Base-by-base conservation (phyloP, 2,797 vertebrate species). In the Rhinella marina region DNA sequence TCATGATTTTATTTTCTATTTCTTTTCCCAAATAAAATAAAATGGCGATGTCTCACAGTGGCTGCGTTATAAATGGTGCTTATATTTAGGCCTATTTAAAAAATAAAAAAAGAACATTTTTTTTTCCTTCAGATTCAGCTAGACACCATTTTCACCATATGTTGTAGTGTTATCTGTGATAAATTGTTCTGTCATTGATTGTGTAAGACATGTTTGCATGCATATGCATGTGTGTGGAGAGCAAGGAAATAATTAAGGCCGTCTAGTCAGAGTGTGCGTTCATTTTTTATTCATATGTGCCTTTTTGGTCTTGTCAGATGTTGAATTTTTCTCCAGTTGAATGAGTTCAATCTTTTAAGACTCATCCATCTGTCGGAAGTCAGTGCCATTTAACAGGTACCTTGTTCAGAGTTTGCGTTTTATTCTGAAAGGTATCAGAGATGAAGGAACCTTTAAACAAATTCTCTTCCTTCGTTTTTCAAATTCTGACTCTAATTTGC, bases 181-280 rank as follows among this genome's bases (percentile, higher is more conserved):
- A 82, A 87, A 87, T 83, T 77, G 72, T 66, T 48, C 81, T 77
- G 86, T 87, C 86, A 87, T n/a, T 76, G 80, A 64, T 77, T 78
- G 80, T 77, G 80, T 83, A 76, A 83, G 81, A 82, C 80, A 88
- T 88, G 81, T 88, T 88, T 88, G 73, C 86, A 88, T 88, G 73
- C 73, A 88, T 83, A 88, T 88, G 81, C 73, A 88, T 83, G 82
- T 78, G 86, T 70, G 81, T 59, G 76, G 52, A 59, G 73, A 84
- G 62, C 81, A 84, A 76, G 75, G 86, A 88, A 84, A 88, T 84
- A 78, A 88, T 88, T 84, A 88, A 59, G 75, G 81, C 75, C 41
- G 81, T 88, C 81, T 84, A 79, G 86, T 88, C 81, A 23, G 52
- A 68, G 73, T 61, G 72, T 19, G 73, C 27, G 27, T 78, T 84